These are phyloP conservation scores for Ditylenchus weischeri DNA, from an alignment of 2,888 invertebrate genomes.

Conservation along the genomic window DNA sequence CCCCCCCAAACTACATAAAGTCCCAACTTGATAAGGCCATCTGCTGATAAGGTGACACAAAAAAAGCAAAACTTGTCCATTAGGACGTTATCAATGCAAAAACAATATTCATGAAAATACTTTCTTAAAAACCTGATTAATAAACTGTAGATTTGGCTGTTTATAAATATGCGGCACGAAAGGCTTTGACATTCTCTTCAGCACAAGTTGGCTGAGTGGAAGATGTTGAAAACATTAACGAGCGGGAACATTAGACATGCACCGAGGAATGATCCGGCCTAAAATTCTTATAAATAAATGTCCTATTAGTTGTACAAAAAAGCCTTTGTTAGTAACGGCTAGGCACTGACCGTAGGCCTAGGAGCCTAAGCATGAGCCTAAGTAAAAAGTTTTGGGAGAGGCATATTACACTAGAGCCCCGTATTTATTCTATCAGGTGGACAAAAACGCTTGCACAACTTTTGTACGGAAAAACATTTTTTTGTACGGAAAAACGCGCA, in stretches of 20 bases:
- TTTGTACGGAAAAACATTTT: too few species aligned
- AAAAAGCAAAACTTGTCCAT: slow-evolving; percentile 2
- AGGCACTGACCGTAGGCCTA: too few species aligned
- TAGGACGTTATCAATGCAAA: not conserved
- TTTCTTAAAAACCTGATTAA: not conserved
- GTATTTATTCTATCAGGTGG: too few species aligned
- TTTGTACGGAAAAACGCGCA: too few species aligned
- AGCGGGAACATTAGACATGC: slow-evolving; percentile 61
- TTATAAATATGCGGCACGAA: not conserved
- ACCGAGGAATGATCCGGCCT: slow-evolving; percentile 61
- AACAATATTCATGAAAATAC: not conserved
- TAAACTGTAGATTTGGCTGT: not conserved
- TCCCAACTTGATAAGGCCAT: too few species aligned
- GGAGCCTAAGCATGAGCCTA: too few species aligned
- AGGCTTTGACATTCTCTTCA: not conserved
- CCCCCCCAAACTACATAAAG: too few species aligned
- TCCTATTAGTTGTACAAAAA: too few species aligned
- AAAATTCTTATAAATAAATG: slow-evolving; percentile 32
- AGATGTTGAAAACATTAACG: slow-evolving; percentile 59
- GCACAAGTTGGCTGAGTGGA: slow-evolving; percentile 34
- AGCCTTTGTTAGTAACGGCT: too few species aligned
- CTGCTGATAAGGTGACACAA: not conserved
- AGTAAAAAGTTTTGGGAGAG: too few species aligned
- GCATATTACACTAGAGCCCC: too few species aligned
- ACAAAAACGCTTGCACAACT: too few species aligned